Conservation (phyloP, 1,140 invertebrate genomes). For the Homalodisca vitripennis region DNA sequence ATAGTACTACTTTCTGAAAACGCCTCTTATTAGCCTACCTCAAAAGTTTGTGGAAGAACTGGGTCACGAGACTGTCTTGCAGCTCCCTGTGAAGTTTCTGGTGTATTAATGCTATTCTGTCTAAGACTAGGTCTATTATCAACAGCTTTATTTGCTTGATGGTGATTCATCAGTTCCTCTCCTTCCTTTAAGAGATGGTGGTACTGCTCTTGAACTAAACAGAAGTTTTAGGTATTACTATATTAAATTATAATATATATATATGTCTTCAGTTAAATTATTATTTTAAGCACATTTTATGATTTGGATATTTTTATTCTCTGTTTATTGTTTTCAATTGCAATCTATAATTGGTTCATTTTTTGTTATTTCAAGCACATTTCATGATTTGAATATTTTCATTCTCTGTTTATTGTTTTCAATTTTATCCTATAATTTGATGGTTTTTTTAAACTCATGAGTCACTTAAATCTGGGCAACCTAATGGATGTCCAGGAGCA, state of each 20-base stretch:
- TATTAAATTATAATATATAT: not conserved
- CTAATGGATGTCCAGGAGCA: no score
- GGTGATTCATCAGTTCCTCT: slow-evolving; percentile 1
- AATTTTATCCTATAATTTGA: not conserved
- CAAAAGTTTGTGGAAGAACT: not conserved
- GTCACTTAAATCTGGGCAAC: no score
- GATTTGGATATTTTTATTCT: not conserved
- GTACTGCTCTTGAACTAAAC: not conserved
- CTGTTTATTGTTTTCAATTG: not conserved
- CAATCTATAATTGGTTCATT: not conserved
- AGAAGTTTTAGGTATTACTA: not conserved
- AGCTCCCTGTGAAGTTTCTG: not conserved
- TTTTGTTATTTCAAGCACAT: not conserved
- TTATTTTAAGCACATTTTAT: not conserved
- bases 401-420: not conserved
- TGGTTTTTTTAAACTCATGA: not conserved
- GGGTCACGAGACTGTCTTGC: not conserved
- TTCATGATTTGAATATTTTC: not conserved
- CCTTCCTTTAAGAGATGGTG: slow-evolving; percentile 16
- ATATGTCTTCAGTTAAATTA: not conserved
- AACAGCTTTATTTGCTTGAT: not conserved
- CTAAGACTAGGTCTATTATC: not conserved
- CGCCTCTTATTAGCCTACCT: not conserved
- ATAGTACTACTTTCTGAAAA: not conserved
- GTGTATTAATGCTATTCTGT: not conserved